Conservation (phyloP, 2,888 invertebrate genomes). For the Leptothorax acervorum region DNA sequence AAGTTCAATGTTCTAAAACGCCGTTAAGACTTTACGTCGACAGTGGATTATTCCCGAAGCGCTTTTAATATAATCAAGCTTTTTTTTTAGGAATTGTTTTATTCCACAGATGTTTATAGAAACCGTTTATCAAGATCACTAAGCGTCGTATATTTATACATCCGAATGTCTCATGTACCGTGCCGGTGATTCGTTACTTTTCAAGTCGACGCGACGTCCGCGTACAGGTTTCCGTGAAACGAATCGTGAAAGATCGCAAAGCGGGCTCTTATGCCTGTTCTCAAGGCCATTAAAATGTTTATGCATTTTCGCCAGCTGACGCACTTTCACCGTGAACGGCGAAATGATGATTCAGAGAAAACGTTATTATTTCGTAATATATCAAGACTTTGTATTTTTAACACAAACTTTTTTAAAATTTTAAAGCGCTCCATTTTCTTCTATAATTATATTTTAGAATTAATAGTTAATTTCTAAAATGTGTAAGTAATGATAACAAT, state of each 20-base stretch:
- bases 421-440: background rate
- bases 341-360: slow-evolving; percentile 21
- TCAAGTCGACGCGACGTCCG: background rate
- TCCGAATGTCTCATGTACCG: background rate
- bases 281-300: slow-evolving; percentile 77
- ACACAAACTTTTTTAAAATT: background rate
- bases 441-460: background rate
- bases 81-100: background rate
- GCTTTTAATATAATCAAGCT: background rate
- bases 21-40: background rate
- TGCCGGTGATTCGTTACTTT: background rate
- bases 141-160: background rate
- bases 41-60: background rate
- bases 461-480: background rate
- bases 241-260: slow-evolving; percentile 12
- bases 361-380: slow-evolving; percentile 11
- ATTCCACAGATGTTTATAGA: background rate
- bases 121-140: background rate
- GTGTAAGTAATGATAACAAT: background rate
- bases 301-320: slow-evolving; percentile 70
- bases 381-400: background rate
- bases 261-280: slow-evolving; percentile 67
- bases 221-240: slow-evolving; percentile 6
- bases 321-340: slow-evolving; percentile 52
- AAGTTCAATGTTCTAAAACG: slow-evolving; percentile 27